phyloP scores from a whole-genome alignment of 2,113 vertebrate genomes.

The Heterotis niloticus region DNA sequence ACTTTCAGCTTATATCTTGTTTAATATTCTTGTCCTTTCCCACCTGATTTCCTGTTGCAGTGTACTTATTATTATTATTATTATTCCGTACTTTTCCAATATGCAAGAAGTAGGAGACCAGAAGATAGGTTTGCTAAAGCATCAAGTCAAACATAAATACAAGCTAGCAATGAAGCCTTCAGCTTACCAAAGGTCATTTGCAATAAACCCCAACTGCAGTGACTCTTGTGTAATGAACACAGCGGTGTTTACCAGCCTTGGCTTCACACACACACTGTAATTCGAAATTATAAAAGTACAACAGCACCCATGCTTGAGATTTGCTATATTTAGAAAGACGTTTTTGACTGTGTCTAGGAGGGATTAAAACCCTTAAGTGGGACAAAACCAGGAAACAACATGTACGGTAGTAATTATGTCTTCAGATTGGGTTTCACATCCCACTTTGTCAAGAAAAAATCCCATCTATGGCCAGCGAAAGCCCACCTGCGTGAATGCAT shows the following conservation, averaged over 20 bases:
- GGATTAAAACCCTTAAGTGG: slow-evolving; percentile 34
- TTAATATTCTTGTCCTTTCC: no score
- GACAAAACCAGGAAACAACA: slow-evolving; percentile 47
- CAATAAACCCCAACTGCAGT: neutral
- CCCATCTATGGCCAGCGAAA: slow-evolving; percentile 2
- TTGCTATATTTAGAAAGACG: slow-evolving; percentile 65
- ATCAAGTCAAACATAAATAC: no score
- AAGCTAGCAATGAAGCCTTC: no score
- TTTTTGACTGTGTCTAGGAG: slow-evolving; percentile 47
- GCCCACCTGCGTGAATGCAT: slow-evolving; percentile 40
- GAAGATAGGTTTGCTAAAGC: no score
- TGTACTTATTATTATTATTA: no score
- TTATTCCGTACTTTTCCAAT: no score
- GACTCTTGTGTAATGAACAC: neutral
- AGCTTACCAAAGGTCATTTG: no score
- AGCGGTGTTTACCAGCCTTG: neutral
- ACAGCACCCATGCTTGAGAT: slow-evolving; percentile 53
- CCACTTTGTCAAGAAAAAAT: no score
- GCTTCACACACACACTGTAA: slow-evolving; percentile 58
- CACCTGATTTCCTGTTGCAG: no score
- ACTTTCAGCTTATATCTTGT: no score
- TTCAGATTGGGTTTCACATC: no score
- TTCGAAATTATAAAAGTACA: slow-evolving; percentile 65
- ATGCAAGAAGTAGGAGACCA: no score
- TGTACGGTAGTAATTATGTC: slow-evolving; percentile 26